Evolutionary conservation across 2,797 vertebrate species (phyloP), one percentile per base, ranked within the genome.

Genomic region (Pseudochaenichthys georgianus): DNA sequence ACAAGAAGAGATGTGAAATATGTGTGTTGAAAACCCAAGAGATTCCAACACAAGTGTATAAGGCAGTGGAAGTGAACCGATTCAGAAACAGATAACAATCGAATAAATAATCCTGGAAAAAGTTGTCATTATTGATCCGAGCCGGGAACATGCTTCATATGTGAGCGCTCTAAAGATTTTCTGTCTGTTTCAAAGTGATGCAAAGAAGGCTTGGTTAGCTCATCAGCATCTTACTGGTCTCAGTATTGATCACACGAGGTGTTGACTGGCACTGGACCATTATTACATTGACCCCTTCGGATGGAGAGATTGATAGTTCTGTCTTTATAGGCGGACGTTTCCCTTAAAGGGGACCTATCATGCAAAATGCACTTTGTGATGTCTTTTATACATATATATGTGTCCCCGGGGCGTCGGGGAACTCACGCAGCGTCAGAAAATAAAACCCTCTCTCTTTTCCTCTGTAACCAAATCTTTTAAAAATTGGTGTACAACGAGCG

Each of bases 171-270:
- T 23, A 47, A 48, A n/a, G n/a, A 51, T 64, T 43, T 13, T 45
- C 0, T 5, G 28, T 55, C 41, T 9, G 15, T 63, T 50, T 57
- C 5, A 0, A 21, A 38, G 7, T 64, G 64, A 41, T 23, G 43
- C 60, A 28, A 60, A 55, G 61, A 55, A 21, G 46, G n/a, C 23
- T 31, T 42, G 43, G 13, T 11, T 4, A 41, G 17, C 55, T 48
- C 13, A 46, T 62, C 51, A 57, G 34, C 23, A 57, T 23, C 47
- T 58, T 12, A 51, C 17, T 63, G 63, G 60, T 45, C 9, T 11
- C 11, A 3, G 21, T 67, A 73, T 46, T 4, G 69, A 78, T 78
- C 42, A 50, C 52, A 43, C 43, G 10, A 63, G 10, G 10, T 9
- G 17, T 57, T 45, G 9, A 42, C 9, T 63, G 52, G 38, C 5